Base-by-base conservation (phyloP, 2,888 invertebrate genomes). In the Meiosimyza platycephala region DNA sequence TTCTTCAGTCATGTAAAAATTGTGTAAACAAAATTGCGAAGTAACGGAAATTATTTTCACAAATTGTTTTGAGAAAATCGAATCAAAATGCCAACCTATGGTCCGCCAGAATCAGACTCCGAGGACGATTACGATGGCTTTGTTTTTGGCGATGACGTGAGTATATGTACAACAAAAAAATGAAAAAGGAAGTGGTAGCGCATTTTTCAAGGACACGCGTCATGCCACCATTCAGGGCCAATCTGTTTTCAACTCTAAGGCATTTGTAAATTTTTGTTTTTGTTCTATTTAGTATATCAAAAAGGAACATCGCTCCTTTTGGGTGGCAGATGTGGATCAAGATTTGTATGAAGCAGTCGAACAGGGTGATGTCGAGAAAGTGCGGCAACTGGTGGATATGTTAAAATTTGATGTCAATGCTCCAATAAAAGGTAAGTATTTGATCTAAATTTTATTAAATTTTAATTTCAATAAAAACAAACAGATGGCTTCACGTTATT, bases 111-210 rank as follows among this genome's bases (percentile, higher is more conserved):
- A 40, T 80, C 82, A 0, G 85, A 86, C 73, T 86, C 86, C 0
- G 86, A 86, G 22, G 84, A 80, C 63, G 78, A 80, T 75, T 86
- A 86, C 67, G 86, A 86, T 55, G 86, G 86, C 0, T 86, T 85
- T 68, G 80, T 74, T 64, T 86, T 86, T 76, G 80, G 84, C 13
- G 84, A 83, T 69, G 76, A 76, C 59, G 85, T 84, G 74, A 80
- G 80, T 75, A 71, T 28, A 28, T 28, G 28, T 28, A 11, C 54
- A 18, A 22, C n/a, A 18, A 57, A 65, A n/a, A 50, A 47, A 18
- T 6, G 4, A 63, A 47, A 40, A 18, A 48, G 15, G 57, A 28
- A 22, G 28, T 28, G 57, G 33, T 47, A 12, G 12, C 22, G n/a
- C 59, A 28, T 57, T 6, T 60, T 60, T 60, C 67, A 67, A 57